These are phyloP conservation scores for Mungos mungo DNA, from an alignment of 2,113 vertebrate genomes.

Conservation along the genomic window DNA sequence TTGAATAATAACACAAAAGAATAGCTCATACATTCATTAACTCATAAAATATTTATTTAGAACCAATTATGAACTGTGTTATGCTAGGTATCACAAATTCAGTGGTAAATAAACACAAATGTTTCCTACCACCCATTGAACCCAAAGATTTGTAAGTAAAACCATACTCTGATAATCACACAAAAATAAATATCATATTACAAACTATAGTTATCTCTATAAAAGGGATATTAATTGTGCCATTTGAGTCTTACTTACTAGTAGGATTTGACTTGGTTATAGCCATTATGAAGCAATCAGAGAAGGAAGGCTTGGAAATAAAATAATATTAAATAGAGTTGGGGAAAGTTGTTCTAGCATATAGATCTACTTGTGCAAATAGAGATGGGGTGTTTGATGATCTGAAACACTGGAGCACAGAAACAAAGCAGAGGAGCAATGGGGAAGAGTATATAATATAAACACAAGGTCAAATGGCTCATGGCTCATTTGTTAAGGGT, in stretches of 20 bases:
- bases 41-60: slow-evolving; percentile 9
- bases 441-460: background rate
- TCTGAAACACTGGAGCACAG: background rate
- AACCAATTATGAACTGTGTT: background rate
- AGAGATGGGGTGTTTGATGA: background rate
- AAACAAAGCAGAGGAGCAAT: background rate
- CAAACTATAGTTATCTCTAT: background rate
- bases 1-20: background rate
- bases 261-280: background rate
- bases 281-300: background rate
- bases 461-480: background rate
- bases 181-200: background rate
- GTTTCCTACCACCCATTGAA: background rate
- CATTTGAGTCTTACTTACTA: background rate
- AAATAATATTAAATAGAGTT: background rate
- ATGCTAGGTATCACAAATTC: background rate
- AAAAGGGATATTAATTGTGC: background rate
- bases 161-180: background rate
- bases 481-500: background rate
- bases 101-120: background rate
- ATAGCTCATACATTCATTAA: background rate
- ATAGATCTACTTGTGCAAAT: background rate
- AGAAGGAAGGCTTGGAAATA: background rate
- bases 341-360: background rate
- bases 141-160: background rate